Base-by-base conservation (phyloP, 2,888 invertebrate species). In the Meliscaeva auricollis region DNA sequence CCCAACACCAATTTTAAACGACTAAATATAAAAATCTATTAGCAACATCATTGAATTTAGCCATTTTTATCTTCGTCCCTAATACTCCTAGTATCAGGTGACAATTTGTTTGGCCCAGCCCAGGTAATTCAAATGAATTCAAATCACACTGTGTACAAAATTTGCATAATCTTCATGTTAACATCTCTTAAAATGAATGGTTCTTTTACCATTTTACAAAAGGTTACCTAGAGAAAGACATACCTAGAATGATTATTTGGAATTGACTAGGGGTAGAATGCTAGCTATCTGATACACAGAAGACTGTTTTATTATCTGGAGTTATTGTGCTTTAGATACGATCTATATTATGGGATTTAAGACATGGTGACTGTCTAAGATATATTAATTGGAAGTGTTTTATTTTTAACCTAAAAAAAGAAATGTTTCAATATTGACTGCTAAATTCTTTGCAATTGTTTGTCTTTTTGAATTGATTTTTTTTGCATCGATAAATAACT, bases 141-240 rank as follows among this genome's bases (percentile, higher is more conserved):
- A 76, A 81, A 81, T 75, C 64, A 30, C 30, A 35, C 22, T 50
- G 64, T 41, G 32, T 1, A 38, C 13, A 17, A 64, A 74, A 82
- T 77, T 82, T 82, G 46, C 82, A 82, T 82, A 82, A 82, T 38
- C 50, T 56, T 41, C 44, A 26, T 69, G 54, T 69, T 66, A 66
- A 50, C 50, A 66, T 66, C 20, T 66, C 20, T 30, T 46, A 32
- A 46, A 50, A 22, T 66, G n/a, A 7, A 50, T 50, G 32, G 13
- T 66, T 20, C 20, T 38, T 22, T 20, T 17, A 9, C 26, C 64
- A 46, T 62, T 20, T n/a, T n/a, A n/a, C n/a, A n/a, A n/a, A 20
- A 7, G 9, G 7, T 8, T 9, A 38, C 13, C 38, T 9, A 38
- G 38, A 38, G 9, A 9, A 22, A 32, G 38, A 46, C n/a, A n/a